phyloP scores from a whole-genome alignment of 2,888 invertebrate genomes.

The Crioceris asparagi region DNA sequence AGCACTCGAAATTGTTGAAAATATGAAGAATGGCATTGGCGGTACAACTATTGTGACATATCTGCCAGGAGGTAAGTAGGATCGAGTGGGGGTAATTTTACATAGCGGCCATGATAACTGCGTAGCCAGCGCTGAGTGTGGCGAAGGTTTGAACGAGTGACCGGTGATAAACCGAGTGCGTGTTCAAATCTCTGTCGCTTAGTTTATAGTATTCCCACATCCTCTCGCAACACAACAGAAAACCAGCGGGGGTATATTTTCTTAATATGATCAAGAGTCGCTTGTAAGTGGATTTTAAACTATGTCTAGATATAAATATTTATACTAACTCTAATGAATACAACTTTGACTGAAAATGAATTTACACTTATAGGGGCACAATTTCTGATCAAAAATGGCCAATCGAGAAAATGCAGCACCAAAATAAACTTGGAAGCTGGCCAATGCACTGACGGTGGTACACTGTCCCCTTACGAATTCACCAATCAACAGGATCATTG shows the following conservation, averaged over 20 bases:
- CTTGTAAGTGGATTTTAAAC: too few species aligned
- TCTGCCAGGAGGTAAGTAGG: conserved; percentile 15
- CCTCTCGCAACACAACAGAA: too few species aligned
- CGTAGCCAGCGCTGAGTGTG: too few species aligned
- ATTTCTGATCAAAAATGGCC: conserved; percentile 13
- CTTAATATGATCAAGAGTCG: too few species aligned
- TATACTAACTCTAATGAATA: not conserved
- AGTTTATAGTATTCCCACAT: too few species aligned
- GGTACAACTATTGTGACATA: conserved; percentile 16
- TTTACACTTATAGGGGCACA: conserved; percentile 13
- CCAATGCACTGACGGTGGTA: conserved; percentile 13
- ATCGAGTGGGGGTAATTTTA: too few species aligned
- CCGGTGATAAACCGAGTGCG: too few species aligned
- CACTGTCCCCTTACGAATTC: conserved; percentile 10
- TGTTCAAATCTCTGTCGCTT: too few species aligned
- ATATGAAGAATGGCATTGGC: conserved; percentile 18
- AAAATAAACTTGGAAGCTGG: conserved; percentile 10
- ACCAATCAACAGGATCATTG: conserved; percentile 14
- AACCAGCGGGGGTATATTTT: too few species aligned
- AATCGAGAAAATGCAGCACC: conserved; percentile 9
- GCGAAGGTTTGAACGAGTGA: too few species aligned
- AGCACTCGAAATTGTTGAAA: conserved; percentile 14
- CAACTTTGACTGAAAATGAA: not conserved
- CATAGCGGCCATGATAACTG: not conserved
- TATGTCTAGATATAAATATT: not conserved